Conservation (phyloP, 2,888 invertebrate species). For the Aphidius colemani region DNA sequence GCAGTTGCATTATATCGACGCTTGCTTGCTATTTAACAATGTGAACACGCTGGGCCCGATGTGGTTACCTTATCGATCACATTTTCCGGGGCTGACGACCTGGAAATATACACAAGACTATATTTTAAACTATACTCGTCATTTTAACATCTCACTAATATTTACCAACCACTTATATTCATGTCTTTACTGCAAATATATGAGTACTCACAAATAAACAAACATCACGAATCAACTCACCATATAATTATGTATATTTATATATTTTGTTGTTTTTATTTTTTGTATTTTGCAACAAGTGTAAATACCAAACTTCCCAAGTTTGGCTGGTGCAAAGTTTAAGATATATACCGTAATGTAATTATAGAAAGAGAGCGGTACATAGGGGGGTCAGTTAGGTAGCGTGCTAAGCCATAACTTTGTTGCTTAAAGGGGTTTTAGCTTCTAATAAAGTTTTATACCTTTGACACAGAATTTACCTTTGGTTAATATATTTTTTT, state of each 20-base stretch:
- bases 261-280: no score
- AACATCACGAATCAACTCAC: no score
- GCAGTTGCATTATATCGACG: no score
- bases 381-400: neutral
- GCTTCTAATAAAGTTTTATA: no score
- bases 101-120: constrained; percentile 2
- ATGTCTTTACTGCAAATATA: constrained; percentile 12
- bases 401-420: neutral
- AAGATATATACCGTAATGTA: constrained; percentile 6
- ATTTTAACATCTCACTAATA: no score
- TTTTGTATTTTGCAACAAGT: neutral
- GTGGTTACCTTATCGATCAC: constrained; percentile 29
- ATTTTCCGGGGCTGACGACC: constrained; percentile 27
- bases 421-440: neutral
- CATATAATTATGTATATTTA: no score
- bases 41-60: constrained; percentile 15
- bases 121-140: no score
- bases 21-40: constrained; percentile 7
- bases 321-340: no score
- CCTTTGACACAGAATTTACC: no score
- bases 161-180: neutral
- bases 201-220: neutral
- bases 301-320: neutral
- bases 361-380: neutral
- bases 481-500: no score